Evolutionary conservation across 2,113 vertebrate species (phyloP).

Genomic region (Arizona elegans): DNA sequence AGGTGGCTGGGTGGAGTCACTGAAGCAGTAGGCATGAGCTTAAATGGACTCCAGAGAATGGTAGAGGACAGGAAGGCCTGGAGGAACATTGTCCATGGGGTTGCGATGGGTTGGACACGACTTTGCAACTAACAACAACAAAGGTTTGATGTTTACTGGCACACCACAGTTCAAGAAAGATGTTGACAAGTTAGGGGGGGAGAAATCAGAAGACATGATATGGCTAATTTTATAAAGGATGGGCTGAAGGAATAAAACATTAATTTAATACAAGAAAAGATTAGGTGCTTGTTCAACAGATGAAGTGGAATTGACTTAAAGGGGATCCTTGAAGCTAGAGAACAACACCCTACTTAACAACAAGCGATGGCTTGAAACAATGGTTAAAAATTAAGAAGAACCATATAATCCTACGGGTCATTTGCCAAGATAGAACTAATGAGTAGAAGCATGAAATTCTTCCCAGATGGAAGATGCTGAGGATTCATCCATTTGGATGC

Average conservation of each 20-base stretch:
- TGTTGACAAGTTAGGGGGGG: conserved; percentile 3
- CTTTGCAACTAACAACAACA: no score
- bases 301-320: neutral
- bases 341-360: neutral
- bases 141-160: conserved; percentile 3
- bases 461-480: neutral
- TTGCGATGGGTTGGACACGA: no score
- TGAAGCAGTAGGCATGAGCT: no score
- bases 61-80: no score
- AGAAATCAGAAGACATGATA: neutral
- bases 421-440: neutral
- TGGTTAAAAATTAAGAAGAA: neutral
- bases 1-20: no score
- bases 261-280: neutral
- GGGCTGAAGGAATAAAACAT: neutral
- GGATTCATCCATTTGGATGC: neutral
- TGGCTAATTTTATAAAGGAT: conserved; percentile 8
- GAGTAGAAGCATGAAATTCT: neutral
- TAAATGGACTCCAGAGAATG: no score
- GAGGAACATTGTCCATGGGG: no score
- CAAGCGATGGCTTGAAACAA: neutral
- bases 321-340: neutral
- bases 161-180: conserved; percentile 1
- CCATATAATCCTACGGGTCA: neutral
- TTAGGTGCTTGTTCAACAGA: neutral